phyloP scores from a whole-genome alignment of 2,888 invertebrate genomes.

The Cataglyphis albicans region DNA sequence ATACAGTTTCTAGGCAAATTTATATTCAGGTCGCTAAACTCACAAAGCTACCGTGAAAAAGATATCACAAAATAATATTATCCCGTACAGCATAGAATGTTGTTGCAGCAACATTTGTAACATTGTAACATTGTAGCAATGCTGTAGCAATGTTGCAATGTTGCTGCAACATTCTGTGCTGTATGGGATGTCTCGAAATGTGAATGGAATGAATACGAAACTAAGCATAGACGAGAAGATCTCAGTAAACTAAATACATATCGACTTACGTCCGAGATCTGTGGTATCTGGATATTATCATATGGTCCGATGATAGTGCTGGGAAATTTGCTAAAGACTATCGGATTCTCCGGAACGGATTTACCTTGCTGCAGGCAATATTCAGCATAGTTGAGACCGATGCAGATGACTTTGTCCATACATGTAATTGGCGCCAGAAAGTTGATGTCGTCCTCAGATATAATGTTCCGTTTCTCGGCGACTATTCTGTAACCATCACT shows the following conservation, averaged over 20 bases:
- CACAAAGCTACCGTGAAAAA: not conserved
- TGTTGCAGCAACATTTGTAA: too few species aligned
- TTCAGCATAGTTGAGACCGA: slow-evolving; percentile 94
- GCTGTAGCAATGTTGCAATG: too few species aligned
- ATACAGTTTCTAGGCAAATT: not conserved
- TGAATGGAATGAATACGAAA: not conserved
- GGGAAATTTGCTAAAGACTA: slow-evolving; percentile 95
- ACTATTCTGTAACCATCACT: slow-evolving; percentile 82
- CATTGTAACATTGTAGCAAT: too few species aligned
- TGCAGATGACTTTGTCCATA: slow-evolving; percentile 94
- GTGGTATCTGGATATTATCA: slow-evolving; percentile 89
- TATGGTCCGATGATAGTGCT: slow-evolving; percentile 92
- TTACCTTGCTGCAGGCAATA: slow-evolving; percentile 94
- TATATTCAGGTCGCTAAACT: not conserved
- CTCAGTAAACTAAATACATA: slow-evolving; percentile 48
- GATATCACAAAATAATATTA: not conserved
- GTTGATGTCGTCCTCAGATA: slow-evolving; percentile 87
- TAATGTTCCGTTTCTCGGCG: slow-evolving; percentile 87
- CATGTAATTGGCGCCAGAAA: slow-evolving; percentile 91
- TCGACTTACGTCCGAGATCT: slow-evolving; percentile 88
- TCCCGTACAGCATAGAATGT: too few species aligned
- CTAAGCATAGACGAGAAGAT: slow-evolving; percentile 48
- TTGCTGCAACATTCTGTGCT: too few species aligned
- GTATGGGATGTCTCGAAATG: not conserved
- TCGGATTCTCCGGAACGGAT: slow-evolving; percentile 91